Conservation (phyloP, 2,888 invertebrate genomes). For the Tenthredo distinguenda region DNA sequence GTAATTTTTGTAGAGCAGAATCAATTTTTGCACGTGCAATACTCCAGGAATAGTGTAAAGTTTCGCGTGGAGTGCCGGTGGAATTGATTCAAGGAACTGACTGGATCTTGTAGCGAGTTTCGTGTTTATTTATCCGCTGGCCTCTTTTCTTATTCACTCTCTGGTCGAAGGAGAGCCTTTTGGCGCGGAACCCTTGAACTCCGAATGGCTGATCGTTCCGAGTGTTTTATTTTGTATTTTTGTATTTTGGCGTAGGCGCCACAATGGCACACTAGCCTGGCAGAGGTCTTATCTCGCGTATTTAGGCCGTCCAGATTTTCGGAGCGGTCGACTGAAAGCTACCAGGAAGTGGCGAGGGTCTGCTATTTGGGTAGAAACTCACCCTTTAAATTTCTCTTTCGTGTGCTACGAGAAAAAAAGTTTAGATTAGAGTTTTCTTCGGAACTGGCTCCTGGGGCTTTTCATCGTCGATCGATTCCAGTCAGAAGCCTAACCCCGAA, state of each 20-base stretch:
- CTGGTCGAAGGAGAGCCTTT: slow-evolving; percentile 39
- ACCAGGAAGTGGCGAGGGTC: slow-evolving; percentile 18
- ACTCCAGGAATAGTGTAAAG: not conserved
- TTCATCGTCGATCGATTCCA: slow-evolving; percentile 43
- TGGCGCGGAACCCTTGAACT: slow-evolving; percentile 31
- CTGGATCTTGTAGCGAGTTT: slow-evolving; percentile 4
- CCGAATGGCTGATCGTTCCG: slow-evolving; percentile 34
- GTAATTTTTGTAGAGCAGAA: not conserved
- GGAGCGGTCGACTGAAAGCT: slow-evolving; percentile 13
- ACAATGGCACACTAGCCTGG: slow-evolving; percentile 21
- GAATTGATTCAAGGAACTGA: not conserved
- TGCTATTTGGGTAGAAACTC: slow-evolving; percentile 29
- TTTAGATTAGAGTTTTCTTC: slow-evolving; percentile 44
- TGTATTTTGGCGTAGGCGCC: slow-evolving; percentile 30
- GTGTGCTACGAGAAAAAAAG: slow-evolving; percentile 33
- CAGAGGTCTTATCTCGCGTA: slow-evolving; percentile 39
- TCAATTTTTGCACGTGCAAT: not conserved
- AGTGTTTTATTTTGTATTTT: slow-evolving; percentile 44
- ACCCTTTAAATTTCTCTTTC: slow-evolving; percentile 34
- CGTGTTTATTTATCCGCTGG: slow-evolving; percentile 31
- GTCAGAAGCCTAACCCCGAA: slow-evolving; percentile 2
- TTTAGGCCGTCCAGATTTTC: slow-evolving; percentile 33
- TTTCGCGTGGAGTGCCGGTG: not conserved
- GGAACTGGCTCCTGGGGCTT: slow-evolving; percentile 41
- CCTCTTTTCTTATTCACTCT: slow-evolving; percentile 28